Conservation (phyloP, 2,797 vertebrate genomes). For the Zalophus californianus region DNA sequence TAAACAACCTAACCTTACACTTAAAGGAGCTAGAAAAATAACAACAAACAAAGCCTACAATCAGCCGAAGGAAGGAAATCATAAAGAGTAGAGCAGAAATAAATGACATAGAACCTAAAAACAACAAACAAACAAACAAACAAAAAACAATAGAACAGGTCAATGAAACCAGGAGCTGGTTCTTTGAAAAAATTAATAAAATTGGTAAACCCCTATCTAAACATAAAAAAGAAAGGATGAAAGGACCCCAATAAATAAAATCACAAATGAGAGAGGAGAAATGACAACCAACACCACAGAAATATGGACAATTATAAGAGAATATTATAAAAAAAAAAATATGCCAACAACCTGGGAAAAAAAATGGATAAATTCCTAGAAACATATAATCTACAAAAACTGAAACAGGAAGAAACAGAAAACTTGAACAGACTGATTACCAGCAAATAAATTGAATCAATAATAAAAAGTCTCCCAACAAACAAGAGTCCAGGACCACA, state of each 20-base stretch:
- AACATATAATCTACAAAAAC: neutral
- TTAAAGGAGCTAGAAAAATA: neutral
- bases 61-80: neutral
- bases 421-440: neutral
- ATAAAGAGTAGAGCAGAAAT: neutral
- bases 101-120: neutral
- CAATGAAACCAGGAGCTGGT: neutral
- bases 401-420: too few relatives aligned
- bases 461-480: neutral
- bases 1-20: neutral
- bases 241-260: neutral
- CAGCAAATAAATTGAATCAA: neutral
- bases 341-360: neutral
- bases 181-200: neutral
- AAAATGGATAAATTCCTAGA: neutral
- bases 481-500: neutral
- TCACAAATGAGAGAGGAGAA: neutral
- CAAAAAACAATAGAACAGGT: neutral
- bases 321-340: neutral
- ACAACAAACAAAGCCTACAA: neutral
- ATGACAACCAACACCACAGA: neutral
- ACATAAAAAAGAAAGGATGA: neutral
- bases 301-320: neutral
- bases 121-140: neutral
- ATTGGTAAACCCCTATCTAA: neutral